phyloP scores from a whole-genome alignment of 2,113 vertebrate genomes.

The Colinus virginianus region DNA sequence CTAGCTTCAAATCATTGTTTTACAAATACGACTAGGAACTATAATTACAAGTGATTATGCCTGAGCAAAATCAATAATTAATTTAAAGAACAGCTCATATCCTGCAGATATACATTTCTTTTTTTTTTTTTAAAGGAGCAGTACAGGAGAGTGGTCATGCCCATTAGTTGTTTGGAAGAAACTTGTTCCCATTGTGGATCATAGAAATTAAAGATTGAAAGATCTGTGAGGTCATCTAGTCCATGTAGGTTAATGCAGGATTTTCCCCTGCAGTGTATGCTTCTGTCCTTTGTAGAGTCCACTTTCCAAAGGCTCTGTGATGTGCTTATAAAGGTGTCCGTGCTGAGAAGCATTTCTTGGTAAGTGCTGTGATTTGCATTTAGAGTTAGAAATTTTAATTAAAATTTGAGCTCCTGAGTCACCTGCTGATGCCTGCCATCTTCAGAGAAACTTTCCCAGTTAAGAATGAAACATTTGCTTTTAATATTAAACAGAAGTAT shows the following conservation, averaged over 20 bases:
- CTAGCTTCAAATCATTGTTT: constrained; percentile 1
- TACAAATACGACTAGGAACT: not conserved
- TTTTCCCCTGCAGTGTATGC: constrained; percentile 27
- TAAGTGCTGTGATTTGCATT: constrained; percentile 73
- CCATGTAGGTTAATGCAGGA: constrained; percentile 41
- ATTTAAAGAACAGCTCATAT: constrained; percentile 33
- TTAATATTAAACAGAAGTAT: constrained; percentile 51
- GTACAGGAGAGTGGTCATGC: not conserved
- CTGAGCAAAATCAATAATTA: constrained; percentile 44
- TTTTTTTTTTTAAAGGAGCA: not conserved
- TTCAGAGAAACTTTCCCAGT: constrained; percentile 47
- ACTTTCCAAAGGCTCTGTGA: constrained; percentile 43
- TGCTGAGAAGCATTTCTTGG: constrained; percentile 66
- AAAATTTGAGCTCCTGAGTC: constrained; percentile 67
- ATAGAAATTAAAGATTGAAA: not conserved
- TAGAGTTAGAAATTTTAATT: constrained; percentile 73
- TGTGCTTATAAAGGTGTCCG: constrained; percentile 40
- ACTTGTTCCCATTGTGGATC: not conserved
- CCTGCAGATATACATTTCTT: not conserved
- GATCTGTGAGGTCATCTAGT: constrained; percentile 28
- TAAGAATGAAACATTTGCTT: constrained; percentile 55
- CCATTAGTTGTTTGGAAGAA: not conserved
- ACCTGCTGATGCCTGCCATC: constrained; percentile 69
- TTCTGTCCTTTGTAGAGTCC: constrained; percentile 44
- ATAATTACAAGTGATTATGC: constrained; percentile 23